Evolutionary conservation across 64 coral and sea anemone species (phyloP), one percentile per base, ranked within the genome.

Genomic region (Acropora tenuis): DNA sequence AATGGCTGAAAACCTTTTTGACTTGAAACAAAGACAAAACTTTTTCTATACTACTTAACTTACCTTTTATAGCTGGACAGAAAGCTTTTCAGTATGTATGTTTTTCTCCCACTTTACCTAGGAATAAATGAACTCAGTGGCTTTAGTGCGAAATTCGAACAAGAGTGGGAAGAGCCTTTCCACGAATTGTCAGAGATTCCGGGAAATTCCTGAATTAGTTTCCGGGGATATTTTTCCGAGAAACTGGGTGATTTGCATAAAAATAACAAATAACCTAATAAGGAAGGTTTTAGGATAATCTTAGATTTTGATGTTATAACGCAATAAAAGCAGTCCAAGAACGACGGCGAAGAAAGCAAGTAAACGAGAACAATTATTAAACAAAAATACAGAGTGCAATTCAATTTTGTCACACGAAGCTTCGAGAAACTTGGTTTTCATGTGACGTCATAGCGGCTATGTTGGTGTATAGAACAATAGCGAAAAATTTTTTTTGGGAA

Each of bases 131-230:
- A 55, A 55, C 3, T 55, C 4, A 55, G 1, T 55, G 52, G 52
- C 52, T 55, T 55, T 55, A 1, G 63, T 68, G 63, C 2, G 63
- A n/a, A 68, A 68, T 68, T 9, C 63, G 63, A 68, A 68, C 63
- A 68, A 68, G 17, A 68, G 12, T n/a, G 63, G 63, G 17, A 9
- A 68, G 63, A 68, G 63, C 63, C 63, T 68, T 68, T 68, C 63
- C 63, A 68, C 4, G 63, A 68, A 68, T n/a, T 68, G 63, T 68
- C 63, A 68, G 63, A 68, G 12, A 68, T 68, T 68, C 63, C 8
- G 63, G 63, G 63, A 68, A 68, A 68, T 68, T 68, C 63, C 63
- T 68, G 63, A 68, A 68, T 68, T 68, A 68, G 63, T 68, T 68
- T 68, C 63, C 11, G 17, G 17, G 63, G 17, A 17, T 17, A n/a